phyloP scores from a whole-genome alignment of 2,797 vertebrate species.

The Buceros bicornis region DNA sequence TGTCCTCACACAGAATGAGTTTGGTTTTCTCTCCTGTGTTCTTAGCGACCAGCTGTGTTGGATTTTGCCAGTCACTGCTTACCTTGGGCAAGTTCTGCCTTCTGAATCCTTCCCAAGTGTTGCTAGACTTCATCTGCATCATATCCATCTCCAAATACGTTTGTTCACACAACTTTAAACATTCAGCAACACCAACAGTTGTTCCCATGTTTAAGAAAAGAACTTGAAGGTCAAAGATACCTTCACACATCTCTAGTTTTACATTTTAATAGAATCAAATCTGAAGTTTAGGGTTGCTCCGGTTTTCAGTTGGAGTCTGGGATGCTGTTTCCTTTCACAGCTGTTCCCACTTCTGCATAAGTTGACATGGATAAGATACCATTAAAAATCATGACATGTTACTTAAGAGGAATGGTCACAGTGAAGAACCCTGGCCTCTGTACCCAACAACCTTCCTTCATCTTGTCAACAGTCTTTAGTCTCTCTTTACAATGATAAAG shows the following conservation, averaged over 20 bases:
- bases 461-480: neutral
- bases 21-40: neutral
- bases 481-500: neutral
- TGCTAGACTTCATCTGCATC: neutral
- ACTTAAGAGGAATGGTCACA: neutral
- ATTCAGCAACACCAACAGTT: slow-evolving; percentile 7
- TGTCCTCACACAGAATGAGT: neutral
- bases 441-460: neutral
- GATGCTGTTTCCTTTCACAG: neutral
- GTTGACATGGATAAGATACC: neutral
- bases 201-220: slow-evolving; percentile 1
- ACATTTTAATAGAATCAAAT: neutral
- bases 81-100: neutral
- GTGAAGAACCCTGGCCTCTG: neutral
- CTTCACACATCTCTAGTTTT: neutral
- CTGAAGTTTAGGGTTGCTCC: neutral
- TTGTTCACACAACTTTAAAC: neutral
- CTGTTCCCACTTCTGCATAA: neutral
- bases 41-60: neutral
- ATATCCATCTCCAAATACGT: neutral
- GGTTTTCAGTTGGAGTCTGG: neutral
- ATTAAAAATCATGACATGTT: slow-evolving; percentile 23
- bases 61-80: neutral
- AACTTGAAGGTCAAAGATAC: slow-evolving; percentile 17
- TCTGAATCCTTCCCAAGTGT: neutral